phyloP scores from a whole-genome alignment of 2,113 vertebrate species.

The Microcebus ravelobensis region DNA sequence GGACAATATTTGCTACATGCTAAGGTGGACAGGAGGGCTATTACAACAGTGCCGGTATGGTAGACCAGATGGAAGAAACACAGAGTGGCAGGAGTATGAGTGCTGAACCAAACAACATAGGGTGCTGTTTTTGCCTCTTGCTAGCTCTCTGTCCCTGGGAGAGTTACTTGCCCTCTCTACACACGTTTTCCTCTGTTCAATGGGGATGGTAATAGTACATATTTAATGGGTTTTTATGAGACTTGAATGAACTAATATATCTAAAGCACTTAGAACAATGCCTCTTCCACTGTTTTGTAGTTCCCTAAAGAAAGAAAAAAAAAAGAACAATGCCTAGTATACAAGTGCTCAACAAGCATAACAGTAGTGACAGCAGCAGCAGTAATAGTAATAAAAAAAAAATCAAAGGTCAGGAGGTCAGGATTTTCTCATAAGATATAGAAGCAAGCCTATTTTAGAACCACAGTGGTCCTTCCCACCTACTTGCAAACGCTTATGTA shows the following conservation, averaged over 20 bases:
- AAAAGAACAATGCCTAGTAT: not conserved
- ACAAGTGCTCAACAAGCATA: not conserved
- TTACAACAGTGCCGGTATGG: too few relatives aligned
- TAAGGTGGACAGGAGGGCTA: not conserved
- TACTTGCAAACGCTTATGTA: not conserved
- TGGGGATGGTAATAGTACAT: not conserved
- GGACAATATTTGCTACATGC: not conserved
- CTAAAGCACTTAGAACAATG: not conserved
- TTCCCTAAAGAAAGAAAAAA: too few relatives aligned
- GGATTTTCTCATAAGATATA: not conserved
- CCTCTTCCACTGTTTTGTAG: too few relatives aligned
- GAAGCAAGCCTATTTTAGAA: not conserved
- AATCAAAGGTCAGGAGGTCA: not conserved
- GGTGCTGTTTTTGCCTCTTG: not conserved
- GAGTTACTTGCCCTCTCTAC: not conserved
- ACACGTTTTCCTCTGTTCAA: not conserved
- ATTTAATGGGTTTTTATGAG: not conserved
- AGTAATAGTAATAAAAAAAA: not conserved
- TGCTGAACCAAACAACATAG: not conserved
- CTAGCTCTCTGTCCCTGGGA: not conserved
- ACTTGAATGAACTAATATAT: not conserved
- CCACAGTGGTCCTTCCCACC: not conserved
- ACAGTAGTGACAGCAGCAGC: not conserved
- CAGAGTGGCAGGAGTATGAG: not conserved
- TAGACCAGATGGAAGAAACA: not conserved